Percentiles rank a stretch among this genome's conserved stretches.
These are phyloP conservation scores for Heliconius congener DNA, from an alignment of 1,140 invertebrate genomes.

Conservation along the genomic window DNA sequence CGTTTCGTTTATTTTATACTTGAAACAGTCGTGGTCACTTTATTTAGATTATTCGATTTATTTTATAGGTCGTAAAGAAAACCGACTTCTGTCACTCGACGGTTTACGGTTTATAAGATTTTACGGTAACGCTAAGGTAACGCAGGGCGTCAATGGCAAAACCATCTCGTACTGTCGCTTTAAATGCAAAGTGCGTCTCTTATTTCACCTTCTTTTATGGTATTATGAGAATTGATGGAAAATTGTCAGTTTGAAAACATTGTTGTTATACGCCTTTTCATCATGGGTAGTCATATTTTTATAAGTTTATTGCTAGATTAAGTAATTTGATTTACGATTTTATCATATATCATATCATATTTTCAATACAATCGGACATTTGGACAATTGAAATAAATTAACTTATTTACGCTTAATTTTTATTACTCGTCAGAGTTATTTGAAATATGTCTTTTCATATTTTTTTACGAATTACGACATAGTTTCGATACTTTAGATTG, in stretches of 20 bases:
- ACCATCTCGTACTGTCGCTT: conserved; percentile 51
- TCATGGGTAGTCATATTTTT: not conserved
- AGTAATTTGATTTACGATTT: not conserved
- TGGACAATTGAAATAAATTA: not conserved
- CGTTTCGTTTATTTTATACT: not conserved
- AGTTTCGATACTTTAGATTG: no score
- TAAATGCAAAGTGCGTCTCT: conserved; percentile 56
- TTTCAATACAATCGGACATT: not conserved
- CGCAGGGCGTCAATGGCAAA: conserved; percentile 56
- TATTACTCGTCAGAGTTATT: no score
- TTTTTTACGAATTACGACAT: no score
- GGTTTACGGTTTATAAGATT: conserved; percentile 78
- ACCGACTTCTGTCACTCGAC: conserved; percentile 66
- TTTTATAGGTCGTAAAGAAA: conserved; percentile 77
- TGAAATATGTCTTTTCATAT: no score
- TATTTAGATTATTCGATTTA: conserved; percentile 71
- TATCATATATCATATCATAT: not conserved
- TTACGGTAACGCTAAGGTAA: conserved; percentile 63
- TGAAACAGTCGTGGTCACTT: conserved; percentile 41
- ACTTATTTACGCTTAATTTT: not conserved
- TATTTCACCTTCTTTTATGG: conserved; percentile 47
- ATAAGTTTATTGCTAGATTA: not conserved
- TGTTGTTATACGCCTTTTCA: not conserved
- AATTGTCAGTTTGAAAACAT: conserved; percentile 12
- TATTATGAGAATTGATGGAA: conserved; percentile 36